phyloP scores from a whole-genome alignment of 2,888 invertebrate species.

The Lepidochrysops patricia region DNA sequence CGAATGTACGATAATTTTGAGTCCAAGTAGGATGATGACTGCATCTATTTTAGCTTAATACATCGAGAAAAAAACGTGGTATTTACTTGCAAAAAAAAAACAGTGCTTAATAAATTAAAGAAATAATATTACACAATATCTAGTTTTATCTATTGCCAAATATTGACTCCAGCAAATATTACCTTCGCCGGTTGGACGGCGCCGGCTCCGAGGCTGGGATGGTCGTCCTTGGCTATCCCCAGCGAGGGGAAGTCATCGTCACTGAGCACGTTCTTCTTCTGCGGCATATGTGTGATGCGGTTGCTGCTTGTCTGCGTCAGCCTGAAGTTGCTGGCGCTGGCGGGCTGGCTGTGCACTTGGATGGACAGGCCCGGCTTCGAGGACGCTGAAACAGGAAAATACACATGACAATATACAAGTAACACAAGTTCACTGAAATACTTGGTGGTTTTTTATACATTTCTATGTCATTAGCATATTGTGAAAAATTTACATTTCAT shows the following conservation, averaged over 20 bases:
- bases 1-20: slow-evolving; percentile 5
- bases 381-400: slow-evolving; percentile 32
- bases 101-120: no score
- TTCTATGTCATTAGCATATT: no score
- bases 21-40: no score
- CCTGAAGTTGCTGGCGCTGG: slow-evolving; percentile 63
- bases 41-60: no score
- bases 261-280: slow-evolving; percentile 37
- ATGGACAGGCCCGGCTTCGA: slow-evolving; percentile 65
- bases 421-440: background rate
- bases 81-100: no score
- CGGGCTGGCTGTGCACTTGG: slow-evolving; percentile 62
- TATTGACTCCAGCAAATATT: background rate
- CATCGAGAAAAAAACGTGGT: no score
- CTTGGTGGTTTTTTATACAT: no score
- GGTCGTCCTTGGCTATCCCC: slow-evolving; percentile 47
- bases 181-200: slow-evolving; percentile 58
- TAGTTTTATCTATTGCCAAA: no score
- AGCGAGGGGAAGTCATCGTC: slow-evolving; percentile 44
- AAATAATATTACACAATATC: no score
- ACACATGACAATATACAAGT: background rate
- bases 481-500: no score
- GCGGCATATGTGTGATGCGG: slow-evolving; percentile 41
- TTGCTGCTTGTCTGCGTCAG: slow-evolving; percentile 53
- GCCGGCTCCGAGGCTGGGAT: slow-evolving; percentile 55